Evolutionary conservation across 2,888 invertebrate species (phyloP).

Genomic region (Hesperia comma): DNA sequence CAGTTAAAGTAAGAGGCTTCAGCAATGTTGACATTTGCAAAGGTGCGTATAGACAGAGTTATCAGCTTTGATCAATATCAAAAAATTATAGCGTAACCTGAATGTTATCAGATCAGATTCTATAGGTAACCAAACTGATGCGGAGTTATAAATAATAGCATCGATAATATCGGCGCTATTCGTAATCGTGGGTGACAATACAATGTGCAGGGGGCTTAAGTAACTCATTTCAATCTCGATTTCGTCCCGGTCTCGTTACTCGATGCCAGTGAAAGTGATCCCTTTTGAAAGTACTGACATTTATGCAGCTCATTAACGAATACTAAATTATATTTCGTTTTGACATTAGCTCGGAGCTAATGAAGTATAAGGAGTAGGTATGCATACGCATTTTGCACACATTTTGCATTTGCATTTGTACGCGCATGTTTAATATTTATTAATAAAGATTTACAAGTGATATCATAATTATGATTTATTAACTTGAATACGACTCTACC

Average conservation of each 20-base stretch:
- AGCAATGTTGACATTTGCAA: slow-evolving; percentile 24
- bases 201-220: slow-evolving; percentile 44
- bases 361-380: slow-evolving; percentile 40
- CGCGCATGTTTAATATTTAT: no score
- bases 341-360: slow-evolving; percentile 53
- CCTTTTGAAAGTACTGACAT: slow-evolving; percentile 55
- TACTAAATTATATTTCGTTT: slow-evolving; percentile 52
- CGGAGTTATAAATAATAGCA: slow-evolving; percentile 34
- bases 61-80: slow-evolving; percentile 28
- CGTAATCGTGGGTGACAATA: slow-evolving; percentile 38
- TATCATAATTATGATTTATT: no score
- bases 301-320: slow-evolving; percentile 54
- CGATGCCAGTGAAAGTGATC: slow-evolving; percentile 58
- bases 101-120: slow-evolving; percentile 36
- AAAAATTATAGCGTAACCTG: slow-evolving; percentile 32
- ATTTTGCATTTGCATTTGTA: no score
- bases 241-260: slow-evolving; percentile 53
- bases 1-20: not conserved
- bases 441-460: no score
- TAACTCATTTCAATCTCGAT: slow-evolving; percentile 54
- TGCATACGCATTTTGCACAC: no score
- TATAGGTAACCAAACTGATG: slow-evolving; percentile 27
- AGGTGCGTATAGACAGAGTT: slow-evolving; percentile 15
- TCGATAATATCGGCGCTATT: slow-evolving; percentile 32
- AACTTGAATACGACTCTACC: no score